Conservation (phyloP, 23 tunicate genomes). For the Clavelina lepadiformis region DNA sequence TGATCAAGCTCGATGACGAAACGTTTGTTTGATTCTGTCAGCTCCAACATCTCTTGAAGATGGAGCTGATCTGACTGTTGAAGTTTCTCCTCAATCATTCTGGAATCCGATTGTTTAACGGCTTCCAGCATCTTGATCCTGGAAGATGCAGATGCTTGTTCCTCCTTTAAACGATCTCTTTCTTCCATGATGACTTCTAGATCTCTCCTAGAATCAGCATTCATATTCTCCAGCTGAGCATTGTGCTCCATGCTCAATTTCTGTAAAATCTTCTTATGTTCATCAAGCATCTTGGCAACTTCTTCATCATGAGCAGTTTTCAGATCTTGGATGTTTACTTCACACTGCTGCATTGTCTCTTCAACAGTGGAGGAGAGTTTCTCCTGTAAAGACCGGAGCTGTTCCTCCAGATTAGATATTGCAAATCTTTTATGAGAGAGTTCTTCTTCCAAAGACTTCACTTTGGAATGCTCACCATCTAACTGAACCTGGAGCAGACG, state of each 20-base stretch:
- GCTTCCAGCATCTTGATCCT: slow-evolving; percentile 10
- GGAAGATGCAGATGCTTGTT: not conserved
- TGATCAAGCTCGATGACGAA: not conserved
- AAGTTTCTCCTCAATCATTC: slow-evolving; percentile 11
- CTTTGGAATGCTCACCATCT: no score
- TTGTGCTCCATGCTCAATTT: not conserved
- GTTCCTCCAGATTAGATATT: not conserved
- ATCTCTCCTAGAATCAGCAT: not conserved
- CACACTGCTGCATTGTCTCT: not conserved
- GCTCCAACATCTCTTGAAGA: not conserved
- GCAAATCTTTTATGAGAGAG: not conserved
- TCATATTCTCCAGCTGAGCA: not conserved
- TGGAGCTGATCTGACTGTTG: slow-evolving; percentile 2
- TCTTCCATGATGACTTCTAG: not conserved
- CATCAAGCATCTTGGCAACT: not conserved
- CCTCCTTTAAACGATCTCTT: not conserved
- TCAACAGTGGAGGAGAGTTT: not conserved
- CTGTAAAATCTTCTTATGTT: not conserved
- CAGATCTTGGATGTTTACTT: slow-evolving; percentile 8
- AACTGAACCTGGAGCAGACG: no score
- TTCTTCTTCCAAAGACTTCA: not conserved
- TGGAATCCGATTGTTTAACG: not conserved
- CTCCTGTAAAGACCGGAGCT: not conserved
- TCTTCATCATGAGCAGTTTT: not conserved
- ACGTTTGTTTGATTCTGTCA: not conserved